These are phyloP conservation scores for Argyresthia goedartella DNA, from an alignment of 2,888 invertebrate genomes.

Conservation along the genomic window DNA sequence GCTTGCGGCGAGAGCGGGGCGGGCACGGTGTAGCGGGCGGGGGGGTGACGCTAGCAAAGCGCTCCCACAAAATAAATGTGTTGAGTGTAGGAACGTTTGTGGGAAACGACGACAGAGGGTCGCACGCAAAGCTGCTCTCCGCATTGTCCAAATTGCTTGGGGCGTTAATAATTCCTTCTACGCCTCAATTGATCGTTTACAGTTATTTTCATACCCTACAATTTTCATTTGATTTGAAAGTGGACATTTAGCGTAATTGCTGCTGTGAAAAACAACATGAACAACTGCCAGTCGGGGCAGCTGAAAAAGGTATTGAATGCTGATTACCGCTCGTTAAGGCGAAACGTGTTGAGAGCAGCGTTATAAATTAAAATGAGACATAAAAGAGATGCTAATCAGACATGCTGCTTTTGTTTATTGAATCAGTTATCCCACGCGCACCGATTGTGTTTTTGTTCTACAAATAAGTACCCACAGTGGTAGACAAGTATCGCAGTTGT, in stretches of 20 bases:
- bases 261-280: not conserved
- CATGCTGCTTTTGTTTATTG: conserved; percentile 40
- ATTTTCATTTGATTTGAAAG: conserved; percentile 17
- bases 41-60: conserved; percentile 1
- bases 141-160: conserved; percentile 49
- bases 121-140: conserved; percentile 29
- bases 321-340: conserved; percentile 11
- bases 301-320: conserved; percentile 8
- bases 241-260: not conserved
- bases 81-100: conserved; percentile 26
- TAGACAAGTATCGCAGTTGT: not conserved
- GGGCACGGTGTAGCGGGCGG: conserved; percentile 2
- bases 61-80: conserved; percentile 32
- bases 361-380: conserved; percentile 23
- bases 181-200: conserved; percentile 32
- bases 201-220: conserved; percentile 16
- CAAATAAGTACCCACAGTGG: conserved; percentile 1
- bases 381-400: conserved; percentile 35
- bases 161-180: conserved; percentile 49
- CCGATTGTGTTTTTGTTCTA: conserved; percentile 30
- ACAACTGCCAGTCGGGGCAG: not conserved
- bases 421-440: conserved; percentile 49
- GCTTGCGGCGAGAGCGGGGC: not conserved
- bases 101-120: conserved; percentile 26
- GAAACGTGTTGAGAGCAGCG: conserved; percentile 11